A percentile compares a stretch with the other conserved stretches of the same genome.
These are phyloP conservation scores for Xenopus laevis DNA, from an alignment of 2,113 vertebrate genomes.

Conservation along the genomic window DNA sequence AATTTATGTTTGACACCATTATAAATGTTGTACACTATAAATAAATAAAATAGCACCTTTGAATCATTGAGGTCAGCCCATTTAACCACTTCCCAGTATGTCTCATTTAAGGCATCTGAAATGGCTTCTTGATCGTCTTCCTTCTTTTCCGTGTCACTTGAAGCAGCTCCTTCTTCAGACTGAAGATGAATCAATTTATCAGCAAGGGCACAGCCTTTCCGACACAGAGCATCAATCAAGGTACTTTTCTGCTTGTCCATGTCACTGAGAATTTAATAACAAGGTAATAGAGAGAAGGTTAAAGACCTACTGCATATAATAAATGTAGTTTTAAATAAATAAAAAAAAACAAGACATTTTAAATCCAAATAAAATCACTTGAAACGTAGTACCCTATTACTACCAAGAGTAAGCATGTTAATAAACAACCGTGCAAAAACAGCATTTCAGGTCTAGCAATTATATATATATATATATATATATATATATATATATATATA, in stretches of 20 bases:
- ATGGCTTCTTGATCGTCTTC: constrained; percentile 72
- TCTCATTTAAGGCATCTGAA: constrained; percentile 73
- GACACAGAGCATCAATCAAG: constrained; percentile 87
- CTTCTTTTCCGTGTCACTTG: constrained; percentile 67
- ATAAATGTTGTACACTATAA: no score
- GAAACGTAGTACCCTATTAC: no score
- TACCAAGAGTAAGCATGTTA: no score
- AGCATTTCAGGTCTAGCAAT: no score
- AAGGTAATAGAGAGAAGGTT: neutral
- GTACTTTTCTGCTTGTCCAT: constrained; percentile 96
- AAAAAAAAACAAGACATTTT: no score
- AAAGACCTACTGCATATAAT: no score
- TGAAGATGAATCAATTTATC: constrained; percentile 81
- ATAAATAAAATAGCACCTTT: constrained; percentile 69
- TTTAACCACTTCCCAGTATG: constrained; percentile 93
- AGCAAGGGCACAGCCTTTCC: constrained; percentile 88
- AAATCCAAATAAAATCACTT: no score
- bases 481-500: no score
- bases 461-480: no score
- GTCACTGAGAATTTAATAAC: constrained; percentile 71
- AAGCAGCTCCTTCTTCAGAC: constrained; percentile 72
- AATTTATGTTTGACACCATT: no score
- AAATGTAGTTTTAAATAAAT: no score
- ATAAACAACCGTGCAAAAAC: no score
- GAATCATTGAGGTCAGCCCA: constrained; percentile 92